A percentile compares a stretch with the other conserved stretches of the same genome.
Evolutionary conservation across 1,140 invertebrate genomes (phyloP).

Genomic region (Anastrepha obliqua): DNA sequence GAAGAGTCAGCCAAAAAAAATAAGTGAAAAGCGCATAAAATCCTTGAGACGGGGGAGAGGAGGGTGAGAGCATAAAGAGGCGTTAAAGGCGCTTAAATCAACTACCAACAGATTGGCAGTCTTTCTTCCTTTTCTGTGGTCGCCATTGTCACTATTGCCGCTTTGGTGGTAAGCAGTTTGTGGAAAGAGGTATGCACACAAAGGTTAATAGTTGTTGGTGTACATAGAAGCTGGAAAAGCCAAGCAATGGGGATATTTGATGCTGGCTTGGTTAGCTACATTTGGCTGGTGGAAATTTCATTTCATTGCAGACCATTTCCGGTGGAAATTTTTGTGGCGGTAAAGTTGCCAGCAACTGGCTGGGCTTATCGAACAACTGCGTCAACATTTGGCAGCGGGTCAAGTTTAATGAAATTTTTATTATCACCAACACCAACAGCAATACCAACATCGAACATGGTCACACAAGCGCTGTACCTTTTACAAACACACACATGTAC

Average conservation of each 20-base stretch:
- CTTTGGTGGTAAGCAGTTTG: background rate
- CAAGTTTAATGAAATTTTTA: slow-evolving; percentile 40
- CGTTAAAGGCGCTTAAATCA: background rate
- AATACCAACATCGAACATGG: background rate
- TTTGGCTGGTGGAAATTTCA: background rate
- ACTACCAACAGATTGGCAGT: background rate
- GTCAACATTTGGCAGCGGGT: background rate
- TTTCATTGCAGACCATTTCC: slow-evolving; percentile 23
- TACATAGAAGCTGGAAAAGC: background rate
- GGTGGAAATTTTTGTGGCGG: background rate
- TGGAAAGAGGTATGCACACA: background rate
- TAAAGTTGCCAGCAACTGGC: background rate
- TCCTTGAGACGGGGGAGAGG: background rate
- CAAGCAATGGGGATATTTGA: background rate
- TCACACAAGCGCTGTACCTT: background rate
- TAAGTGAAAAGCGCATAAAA: no score
- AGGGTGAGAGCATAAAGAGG: background rate
- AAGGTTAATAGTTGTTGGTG: no score
- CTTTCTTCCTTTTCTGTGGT: background rate
- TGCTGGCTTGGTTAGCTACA: background rate
- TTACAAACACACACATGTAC: background rate
- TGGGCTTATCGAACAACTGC: background rate
- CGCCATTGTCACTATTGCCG: background rate
- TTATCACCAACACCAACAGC: background rate
- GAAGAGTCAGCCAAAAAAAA: background rate